These are phyloP conservation scores for Gobiocypris rarus DNA, from an alignment of 2,113 vertebrate species.

Conservation along the genomic window DNA sequence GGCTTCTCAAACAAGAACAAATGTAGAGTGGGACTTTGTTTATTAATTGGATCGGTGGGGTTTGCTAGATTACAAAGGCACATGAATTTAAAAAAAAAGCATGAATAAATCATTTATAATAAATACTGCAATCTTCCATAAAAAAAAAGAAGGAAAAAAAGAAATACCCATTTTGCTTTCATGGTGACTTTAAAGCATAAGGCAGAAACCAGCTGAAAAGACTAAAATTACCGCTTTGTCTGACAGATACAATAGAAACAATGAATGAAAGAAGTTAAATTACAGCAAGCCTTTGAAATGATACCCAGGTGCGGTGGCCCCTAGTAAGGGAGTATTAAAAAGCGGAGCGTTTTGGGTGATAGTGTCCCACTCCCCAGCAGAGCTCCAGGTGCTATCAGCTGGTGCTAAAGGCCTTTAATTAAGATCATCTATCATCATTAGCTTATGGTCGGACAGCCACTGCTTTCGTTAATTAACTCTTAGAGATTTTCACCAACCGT, in stretches of 20 bases:
- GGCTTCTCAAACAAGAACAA: too few species aligned
- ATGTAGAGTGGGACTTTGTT: too few species aligned
- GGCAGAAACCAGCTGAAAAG: neutral
- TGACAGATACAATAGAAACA: neutral
- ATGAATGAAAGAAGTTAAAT: neutral
- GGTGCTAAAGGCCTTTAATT: constrained; percentile 78
- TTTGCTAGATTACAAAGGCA: too few species aligned
- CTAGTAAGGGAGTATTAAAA: constrained; percentile 8
- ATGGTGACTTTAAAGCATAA: neutral
- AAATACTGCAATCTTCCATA: too few species aligned
- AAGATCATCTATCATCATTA: constrained; percentile 82
- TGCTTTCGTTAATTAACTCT: constrained; percentile 72
- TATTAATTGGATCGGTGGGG: too few species aligned
- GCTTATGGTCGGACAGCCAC: constrained; percentile 71
- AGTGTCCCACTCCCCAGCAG: constrained; percentile 42
- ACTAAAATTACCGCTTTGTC: neutral
- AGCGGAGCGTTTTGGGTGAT: constrained; percentile 34
- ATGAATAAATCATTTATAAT: too few species aligned
- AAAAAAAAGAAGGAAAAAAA: too few species aligned
- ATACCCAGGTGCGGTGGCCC: constrained; percentile 19
- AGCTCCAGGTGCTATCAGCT: constrained; percentile 76
- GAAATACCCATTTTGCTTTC: too few species aligned
- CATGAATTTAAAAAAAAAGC: too few species aligned
- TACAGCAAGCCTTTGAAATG: neutral
- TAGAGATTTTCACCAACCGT: constrained; percentile 63